Conservation (phyloP, 23 tunicate species). For the Ciona savignyi region DNA sequence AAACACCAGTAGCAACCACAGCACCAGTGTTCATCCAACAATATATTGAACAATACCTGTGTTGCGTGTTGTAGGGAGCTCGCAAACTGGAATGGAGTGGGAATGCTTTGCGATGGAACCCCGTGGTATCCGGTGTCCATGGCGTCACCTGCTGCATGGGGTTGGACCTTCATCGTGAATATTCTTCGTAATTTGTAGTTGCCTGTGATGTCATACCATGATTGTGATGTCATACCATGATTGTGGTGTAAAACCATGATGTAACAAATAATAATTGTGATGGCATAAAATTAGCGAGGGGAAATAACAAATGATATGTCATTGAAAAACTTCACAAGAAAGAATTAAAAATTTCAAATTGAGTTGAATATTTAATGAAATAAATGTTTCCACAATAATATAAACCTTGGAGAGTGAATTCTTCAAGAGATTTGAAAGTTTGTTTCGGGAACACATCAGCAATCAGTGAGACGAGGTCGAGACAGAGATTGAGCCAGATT, state of each 20-base stretch:
- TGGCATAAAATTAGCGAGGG: no score
- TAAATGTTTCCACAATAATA: not conserved
- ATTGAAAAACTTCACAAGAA: no score
- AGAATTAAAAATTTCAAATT: no score
- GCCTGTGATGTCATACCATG: constrained; percentile 33
- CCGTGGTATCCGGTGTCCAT: constrained; percentile 14
- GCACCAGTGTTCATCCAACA: no score
- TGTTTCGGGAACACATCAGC: constrained; percentile 48
- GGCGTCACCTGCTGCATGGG: constrained; percentile 39
- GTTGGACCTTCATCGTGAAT: constrained; percentile 71
- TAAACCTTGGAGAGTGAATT: constrained; percentile 16
- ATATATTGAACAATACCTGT: constrained; percentile 34
- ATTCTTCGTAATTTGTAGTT: constrained; percentile 65
- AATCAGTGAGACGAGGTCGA: constrained; percentile 58
- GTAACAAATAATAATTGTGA: no score
- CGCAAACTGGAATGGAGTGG: constrained; percentile 49
- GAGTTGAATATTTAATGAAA: not conserved
- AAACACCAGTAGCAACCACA: no score
- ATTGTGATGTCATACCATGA: no score
- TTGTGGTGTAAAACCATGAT: not conserved
- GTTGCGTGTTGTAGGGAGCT: constrained; percentile 38
- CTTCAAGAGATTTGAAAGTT: constrained; percentile 58
- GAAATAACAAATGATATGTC: no score
- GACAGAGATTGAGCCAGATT: constrained; percentile 67
- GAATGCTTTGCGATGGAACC: constrained; percentile 32